Conservation (phyloP, 2,888 invertebrate species). For the Monochamus alternatus region DNA sequence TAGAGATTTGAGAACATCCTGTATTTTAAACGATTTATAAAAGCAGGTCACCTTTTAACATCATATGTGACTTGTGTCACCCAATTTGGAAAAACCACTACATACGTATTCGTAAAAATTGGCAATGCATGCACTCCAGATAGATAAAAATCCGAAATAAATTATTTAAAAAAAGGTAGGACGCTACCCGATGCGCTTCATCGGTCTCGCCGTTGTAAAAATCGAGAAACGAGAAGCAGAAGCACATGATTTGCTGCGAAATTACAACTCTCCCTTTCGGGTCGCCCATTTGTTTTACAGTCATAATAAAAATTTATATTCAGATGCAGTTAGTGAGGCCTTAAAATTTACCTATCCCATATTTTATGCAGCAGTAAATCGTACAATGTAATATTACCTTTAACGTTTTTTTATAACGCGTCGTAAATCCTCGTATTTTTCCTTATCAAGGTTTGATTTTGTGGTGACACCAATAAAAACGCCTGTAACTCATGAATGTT, state of each 20-base stretch:
- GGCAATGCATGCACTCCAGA: background rate
- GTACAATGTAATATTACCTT: conserved; percentile 34
- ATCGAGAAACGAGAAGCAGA: conserved; percentile 5
- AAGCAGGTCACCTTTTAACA: too few species aligned
- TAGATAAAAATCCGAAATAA: background rate
- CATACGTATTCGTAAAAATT: background rate
- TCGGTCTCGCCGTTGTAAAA: background rate
- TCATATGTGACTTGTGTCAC: too few species aligned
- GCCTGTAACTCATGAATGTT: background rate
- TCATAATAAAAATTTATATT: conserved; percentile 38
- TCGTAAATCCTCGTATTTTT: conserved; percentile 31
- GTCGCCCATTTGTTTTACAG: conserved; percentile 26
- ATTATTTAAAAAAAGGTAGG: conserved; percentile 11
- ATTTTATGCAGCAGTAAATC: conserved; percentile 28
- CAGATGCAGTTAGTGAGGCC: conserved; percentile 27
- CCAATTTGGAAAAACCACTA: too few species aligned
- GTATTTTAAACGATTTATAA: too few species aligned
- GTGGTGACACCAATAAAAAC: conserved; percentile 30
- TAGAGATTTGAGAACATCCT: too few species aligned
- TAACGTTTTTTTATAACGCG: conserved; percentile 35
- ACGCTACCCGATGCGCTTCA: background rate
- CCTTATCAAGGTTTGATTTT: conserved; percentile 34
- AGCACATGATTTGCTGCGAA: background rate
- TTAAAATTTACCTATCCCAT: conserved; percentile 34
- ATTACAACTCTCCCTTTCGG: conserved; percentile 17